Percentiles rank a stretch among this genome's conserved stretches.
Conservation (phyloP, 1,140 invertebrate species). For the Copidosoma floridanum region DNA sequence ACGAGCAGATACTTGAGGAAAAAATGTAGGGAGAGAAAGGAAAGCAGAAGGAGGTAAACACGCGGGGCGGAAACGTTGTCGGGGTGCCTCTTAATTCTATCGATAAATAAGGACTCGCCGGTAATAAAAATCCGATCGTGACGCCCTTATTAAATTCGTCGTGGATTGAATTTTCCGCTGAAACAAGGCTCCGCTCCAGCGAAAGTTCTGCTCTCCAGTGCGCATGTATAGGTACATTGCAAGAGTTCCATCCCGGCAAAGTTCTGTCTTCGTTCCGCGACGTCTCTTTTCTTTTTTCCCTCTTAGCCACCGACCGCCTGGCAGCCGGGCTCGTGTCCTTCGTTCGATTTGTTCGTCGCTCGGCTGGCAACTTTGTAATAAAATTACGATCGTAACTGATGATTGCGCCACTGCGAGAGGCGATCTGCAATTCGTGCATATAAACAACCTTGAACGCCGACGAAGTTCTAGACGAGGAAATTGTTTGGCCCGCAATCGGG, state of each 20-base stretch:
- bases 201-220: slow-evolving; percentile 20
- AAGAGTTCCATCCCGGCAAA: slow-evolving; percentile 21
- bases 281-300: neutral
- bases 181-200: slow-evolving; percentile 6
- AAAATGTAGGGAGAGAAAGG: neutral
- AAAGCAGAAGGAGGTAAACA: neutral
- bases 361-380: slow-evolving; percentile 17
- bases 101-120: slow-evolving; percentile 28
- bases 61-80: slow-evolving; percentile 25
- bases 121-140: slow-evolving; percentile 31
- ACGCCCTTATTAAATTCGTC: slow-evolving; percentile 30
- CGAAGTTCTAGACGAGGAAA: neutral
- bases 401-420: slow-evolving; percentile 3
- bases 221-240: too few species aligned
- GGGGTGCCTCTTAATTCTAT: slow-evolving; percentile 27
- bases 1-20: too few species aligned
- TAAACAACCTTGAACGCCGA: neutral
- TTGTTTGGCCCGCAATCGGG: neutral
- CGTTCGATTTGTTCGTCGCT: too few species aligned
- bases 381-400: slow-evolving; percentile 23
- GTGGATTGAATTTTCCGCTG: slow-evolving; percentile 29
- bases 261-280: neutral
- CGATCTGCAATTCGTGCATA: slow-evolving; percentile 16
- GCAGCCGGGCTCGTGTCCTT: too few species aligned
- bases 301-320: neutral